Conservation (phyloP, 2,888 invertebrate species). For the Clitarchus hookeri region DNA sequence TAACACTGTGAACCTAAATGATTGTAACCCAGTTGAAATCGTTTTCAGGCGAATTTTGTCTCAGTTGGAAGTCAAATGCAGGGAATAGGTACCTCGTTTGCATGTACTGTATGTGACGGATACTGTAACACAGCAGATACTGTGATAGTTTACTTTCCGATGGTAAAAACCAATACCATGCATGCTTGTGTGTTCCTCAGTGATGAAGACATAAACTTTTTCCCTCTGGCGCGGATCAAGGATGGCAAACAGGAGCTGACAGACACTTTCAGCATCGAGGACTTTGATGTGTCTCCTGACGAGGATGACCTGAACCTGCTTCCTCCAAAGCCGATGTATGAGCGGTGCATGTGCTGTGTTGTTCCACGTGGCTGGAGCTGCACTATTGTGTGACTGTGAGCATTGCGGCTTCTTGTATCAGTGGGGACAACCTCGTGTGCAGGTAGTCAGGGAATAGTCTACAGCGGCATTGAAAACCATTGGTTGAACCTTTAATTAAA, state of each 20-base stretch:
- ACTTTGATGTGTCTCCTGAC: conserved; percentile 58
- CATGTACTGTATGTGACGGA: too few species aligned
- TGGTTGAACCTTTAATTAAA: too few species aligned
- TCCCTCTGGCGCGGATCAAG: conserved; percentile 55
- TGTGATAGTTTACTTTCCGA: too few species aligned
- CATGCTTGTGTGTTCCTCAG: conserved; percentile 49
- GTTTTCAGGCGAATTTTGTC: too few species aligned
- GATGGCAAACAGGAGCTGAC: conserved; percentile 59
- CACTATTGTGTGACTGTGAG: conserved; percentile 37
- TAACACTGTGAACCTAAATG: too few species aligned
- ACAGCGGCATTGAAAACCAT: background rate
- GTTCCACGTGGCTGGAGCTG: conserved; percentile 41
- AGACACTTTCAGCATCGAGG: conserved; percentile 63
- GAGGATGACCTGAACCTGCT: conserved; percentile 58
- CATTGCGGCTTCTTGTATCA: background rate
- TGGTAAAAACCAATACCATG: background rate
- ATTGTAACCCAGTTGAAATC: too few species aligned
- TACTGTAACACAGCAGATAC: too few species aligned
- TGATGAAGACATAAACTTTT: conserved; percentile 60
- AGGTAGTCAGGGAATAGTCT: background rate
- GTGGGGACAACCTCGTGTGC: background rate
- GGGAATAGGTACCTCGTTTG: too few species aligned
- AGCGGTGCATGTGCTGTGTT: conserved; percentile 55
- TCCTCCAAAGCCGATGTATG: conserved; percentile 55
- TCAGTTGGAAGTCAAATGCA: too few species aligned